Base-by-base conservation (phyloP, 2,113 vertebrate genomes). In the Oryzias melastigma region DNA sequence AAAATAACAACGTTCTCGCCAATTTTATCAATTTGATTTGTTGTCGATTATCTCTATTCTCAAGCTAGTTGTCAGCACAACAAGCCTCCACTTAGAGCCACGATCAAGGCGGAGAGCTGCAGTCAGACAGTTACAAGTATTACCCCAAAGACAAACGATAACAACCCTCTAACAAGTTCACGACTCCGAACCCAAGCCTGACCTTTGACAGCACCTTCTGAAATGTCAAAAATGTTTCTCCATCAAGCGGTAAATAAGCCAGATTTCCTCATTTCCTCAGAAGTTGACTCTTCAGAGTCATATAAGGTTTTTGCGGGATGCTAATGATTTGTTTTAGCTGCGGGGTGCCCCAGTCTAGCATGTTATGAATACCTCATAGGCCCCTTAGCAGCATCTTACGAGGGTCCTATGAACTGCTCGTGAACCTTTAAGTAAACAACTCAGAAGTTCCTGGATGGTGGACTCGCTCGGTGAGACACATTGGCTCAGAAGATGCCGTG, bases 261-360 rank as follows among this genome's bases (percentile, higher is more conserved):
- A 40, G 48, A 58, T 62, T 72, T 81, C 73, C 82, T 86, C 84
- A 82, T 88, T 88, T 88, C 84, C 86, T 88, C 75, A 69, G 58
- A 68, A 65, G 58, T 48, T 5, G 69, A 67, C 67, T 80, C 65
- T 62, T 82, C n/a, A 18, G 58, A 78, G 76, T 80, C 82, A 49
- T 47, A 74, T 50, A 66, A 76, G 76, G 54, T 68, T 85, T 84
- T 77, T 62, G 68, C 65, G 68, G 81, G 75, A 85, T 82, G 73
- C 84, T 88, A 88, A 87, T 85, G 84, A 81, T 85, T 87, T 79
- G 77, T 85, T 88, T 88, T 71, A 84, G 75, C 82, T 35, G 70
- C 35, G 40, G 78, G 78, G 71, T 73, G 71, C 62, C 53, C 58
- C 61, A 25, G 24, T 59, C 71, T 42, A 64, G 76, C 78, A 78